Base-by-base conservation (phyloP, 2,797 vertebrate species). In the Leptatherina wallacei region DNA sequence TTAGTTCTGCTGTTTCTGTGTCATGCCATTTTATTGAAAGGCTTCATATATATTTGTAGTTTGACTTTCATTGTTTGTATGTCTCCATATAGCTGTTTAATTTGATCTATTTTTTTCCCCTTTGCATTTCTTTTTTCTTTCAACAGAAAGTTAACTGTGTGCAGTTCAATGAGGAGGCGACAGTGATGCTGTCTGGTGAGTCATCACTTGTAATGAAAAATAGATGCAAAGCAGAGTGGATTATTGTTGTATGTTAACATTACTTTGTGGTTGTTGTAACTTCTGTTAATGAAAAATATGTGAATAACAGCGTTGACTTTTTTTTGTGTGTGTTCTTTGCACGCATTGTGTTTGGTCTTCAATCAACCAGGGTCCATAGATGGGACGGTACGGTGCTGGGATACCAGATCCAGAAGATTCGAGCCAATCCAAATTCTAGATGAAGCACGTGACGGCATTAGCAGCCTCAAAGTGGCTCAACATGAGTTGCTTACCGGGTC, bases 131-230 rank as follows among this genome's bases (percentile, higher is more conserved):
- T 33, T 47, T 51, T 38, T 29, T 7, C 27, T n/a, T 47, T 20
- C 20, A 20, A 1, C 84, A 98, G 97, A 98, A 96, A 81, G 96
- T 98, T 55, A 98, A 96, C 86, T 98, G 97, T 1, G 96, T 99
- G 42, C 95, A 95, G 81, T 99, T 99, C 85, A 99, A 98, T 0
- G 97, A 97, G 77, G 97, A 98, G 78, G 95, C 96, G 30, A 97
- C 95, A 0, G 88, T 98, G 42, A 96, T 98, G 3, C 75, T 99
- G 20, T 99, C 97, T 0, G 97, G 97, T 99, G 75, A 93, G 94
- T 61, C 4, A 14, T 2, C 11, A 18, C 0, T 9, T 24, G 11
- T n/a, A 33, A 33, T 24, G 10, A 33, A 20, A 54, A 65, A 56
- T 5, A 12, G 24, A 16, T 29, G 1, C 10, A 13, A 44, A 13